Base-by-base conservation (phyloP, 2,888 invertebrate species). In the Rotaria macrura region DNA sequence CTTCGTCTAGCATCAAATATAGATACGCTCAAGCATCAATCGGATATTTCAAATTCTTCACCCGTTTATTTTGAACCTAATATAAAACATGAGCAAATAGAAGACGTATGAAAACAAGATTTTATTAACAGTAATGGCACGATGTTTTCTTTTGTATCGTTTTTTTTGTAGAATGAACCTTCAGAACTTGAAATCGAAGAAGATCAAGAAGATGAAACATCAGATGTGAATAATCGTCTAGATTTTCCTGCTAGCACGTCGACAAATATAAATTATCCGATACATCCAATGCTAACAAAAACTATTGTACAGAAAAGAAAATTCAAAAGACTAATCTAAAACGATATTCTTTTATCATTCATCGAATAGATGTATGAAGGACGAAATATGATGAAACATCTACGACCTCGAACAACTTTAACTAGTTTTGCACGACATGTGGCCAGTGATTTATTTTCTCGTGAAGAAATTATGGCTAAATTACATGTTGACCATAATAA, bases 331-430 rank as follows among this genome's bases (percentile, higher is more conserved):
- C n/a, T n/a, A n/a, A n/a, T n/a, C n/a, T n/a, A n/a, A n/a, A n/a
- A n/a, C n/a, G n/a, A n/a, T n/a, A n/a, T n/a, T n/a, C n/a, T n/a
- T n/a, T n/a, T n/a, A n/a, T n/a, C n/a, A n/a, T n/a, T n/a, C n/a
- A n/a, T 40, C n/a, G 0, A 25, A 7, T 43, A 79, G 79, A 79
- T 79, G n/a, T 79, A 43, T 14, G n/a, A 79, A 38, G 79, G 79
- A 43, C 79, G 79, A 79, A 79, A 79, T 43, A 79, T 79, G 79
- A 79, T 79, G 40, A 79, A 79, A 79, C 79, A 79, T 79, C 43
- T 79, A 25, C 79, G 79, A n/a, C 79, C 43, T 25, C 40, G 43
- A 25, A 79, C 43, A 43, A 79, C 79, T 10, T n/a, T 79, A 25
- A 79, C 79, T 7, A 43, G 40, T 43, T 79, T 79, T 43, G 43